A percentile compares a stretch with the other conserved stretches of the same genome.
phyloP scores from a whole-genome alignment of 1,140 invertebrate species.

The Paracyclopina nana region DNA sequence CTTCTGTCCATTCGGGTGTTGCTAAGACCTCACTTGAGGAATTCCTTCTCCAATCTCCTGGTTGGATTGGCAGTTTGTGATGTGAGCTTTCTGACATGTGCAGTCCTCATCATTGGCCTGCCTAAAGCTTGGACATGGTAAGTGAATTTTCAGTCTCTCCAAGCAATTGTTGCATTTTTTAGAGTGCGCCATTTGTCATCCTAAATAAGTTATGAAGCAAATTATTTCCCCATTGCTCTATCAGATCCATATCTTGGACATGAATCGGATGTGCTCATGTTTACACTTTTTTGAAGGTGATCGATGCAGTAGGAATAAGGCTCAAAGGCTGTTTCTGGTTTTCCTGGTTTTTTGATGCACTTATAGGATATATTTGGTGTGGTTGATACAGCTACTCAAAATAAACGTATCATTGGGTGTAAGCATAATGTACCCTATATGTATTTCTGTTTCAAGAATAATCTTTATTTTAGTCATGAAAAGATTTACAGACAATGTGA shows the following conservation, averaged over 20 bases:
- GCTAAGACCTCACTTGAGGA: background rate
- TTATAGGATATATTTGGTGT: too few relatives aligned
- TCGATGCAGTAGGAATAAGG: too few relatives aligned
- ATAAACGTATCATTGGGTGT: too few relatives aligned
- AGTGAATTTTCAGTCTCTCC: background rate
- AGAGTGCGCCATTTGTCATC: background rate
- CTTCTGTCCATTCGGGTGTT: conserved; percentile 6
- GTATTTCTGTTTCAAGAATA: too few relatives aligned
- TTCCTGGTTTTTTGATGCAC: too few relatives aligned
- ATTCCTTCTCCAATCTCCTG: conserved; percentile 9
- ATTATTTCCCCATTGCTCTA: background rate
- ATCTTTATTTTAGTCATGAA: too few relatives aligned
- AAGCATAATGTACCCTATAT: too few relatives aligned
- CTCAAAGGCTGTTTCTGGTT: too few relatives aligned
- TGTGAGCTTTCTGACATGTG: conserved; percentile 5
- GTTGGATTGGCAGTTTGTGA: conserved; percentile 10
- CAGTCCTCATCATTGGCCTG: conserved; percentile 13
- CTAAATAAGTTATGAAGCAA: background rate
- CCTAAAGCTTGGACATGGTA: conserved; percentile 2
- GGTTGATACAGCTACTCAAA: too few relatives aligned
- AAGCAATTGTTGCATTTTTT: background rate
- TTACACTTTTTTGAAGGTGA: too few relatives aligned
- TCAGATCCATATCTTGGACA: background rate
- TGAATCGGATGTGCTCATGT: too few relatives aligned
- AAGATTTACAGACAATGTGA: too few relatives aligned